Conservation (phyloP, 2,888 invertebrate genomes). For the Alviniconcha strummeri region DNA sequence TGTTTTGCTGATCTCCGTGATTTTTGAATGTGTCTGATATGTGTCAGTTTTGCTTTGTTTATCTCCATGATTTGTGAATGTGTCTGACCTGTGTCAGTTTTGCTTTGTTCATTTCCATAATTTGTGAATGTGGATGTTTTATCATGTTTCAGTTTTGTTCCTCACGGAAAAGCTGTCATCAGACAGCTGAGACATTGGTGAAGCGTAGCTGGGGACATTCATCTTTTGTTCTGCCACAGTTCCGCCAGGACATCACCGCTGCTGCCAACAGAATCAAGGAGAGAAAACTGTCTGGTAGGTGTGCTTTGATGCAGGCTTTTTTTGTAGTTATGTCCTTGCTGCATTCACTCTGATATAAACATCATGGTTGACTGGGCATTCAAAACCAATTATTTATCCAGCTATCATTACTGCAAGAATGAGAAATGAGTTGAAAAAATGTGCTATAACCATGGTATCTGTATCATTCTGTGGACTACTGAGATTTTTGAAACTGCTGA, state of each 20-base stretch:
- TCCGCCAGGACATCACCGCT: conserved; percentile 76
- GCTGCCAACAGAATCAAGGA: conserved; percentile 74
- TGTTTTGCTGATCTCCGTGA: background rate
- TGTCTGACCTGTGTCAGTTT: no score
- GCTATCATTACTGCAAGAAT: no score
- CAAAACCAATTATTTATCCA: no score
- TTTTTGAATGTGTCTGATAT: background rate
- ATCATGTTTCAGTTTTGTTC: conserved; percentile 79
- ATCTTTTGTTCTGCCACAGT: conserved; percentile 76
- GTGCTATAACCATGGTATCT: no score
- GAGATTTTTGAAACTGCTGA: no score
- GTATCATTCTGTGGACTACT: no score
- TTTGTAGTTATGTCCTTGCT: no score
- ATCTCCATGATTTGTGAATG: background rate
- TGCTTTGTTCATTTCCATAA: no score
- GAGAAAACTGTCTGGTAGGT: conserved; percentile 74
- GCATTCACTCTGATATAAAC: no score
- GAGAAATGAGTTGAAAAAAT: no score
- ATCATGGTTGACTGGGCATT: no score
- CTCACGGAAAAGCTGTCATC: conserved; percentile 83
- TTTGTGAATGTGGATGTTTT: background rate
- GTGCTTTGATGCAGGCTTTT: background rate
- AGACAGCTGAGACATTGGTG: conserved; percentile 81
- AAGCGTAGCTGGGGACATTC: conserved; percentile 66
- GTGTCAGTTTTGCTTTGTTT: background rate